Base-by-base conservation (phyloP, 2,888 invertebrate genomes). In the Falcaria lacertinaria region DNA sequence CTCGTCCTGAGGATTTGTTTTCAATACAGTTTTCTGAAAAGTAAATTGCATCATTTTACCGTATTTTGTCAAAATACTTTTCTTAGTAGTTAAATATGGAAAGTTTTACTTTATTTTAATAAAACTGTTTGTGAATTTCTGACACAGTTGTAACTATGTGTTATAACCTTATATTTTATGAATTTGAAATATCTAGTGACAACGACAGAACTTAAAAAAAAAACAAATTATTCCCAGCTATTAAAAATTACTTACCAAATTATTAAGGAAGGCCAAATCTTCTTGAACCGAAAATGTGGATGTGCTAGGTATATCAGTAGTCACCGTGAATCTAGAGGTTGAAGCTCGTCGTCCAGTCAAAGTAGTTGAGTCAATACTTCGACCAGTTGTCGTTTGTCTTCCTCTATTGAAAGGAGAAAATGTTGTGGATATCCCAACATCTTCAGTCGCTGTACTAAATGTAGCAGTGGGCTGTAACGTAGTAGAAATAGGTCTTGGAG, bases 231-330 rank as follows among this genome's bases (percentile, higher is more conserved):
- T 19, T 19, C 19, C 6, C n/a, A n/a, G n/a, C n/a, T n/a, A n/a
- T 3, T 6, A 19, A 19, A 6, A 4, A 22, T 13, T 39, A 57
- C 79, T 74, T 83, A 92, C 92, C 89, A 92, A 79, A 54, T 91
- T 91, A 60, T 91, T 90, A 15, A 92, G 70, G 64, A 92, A 92
- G 33, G 86, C 89, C 50, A 92, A 73, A 65, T 92, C 92, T 49
- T 92, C 91, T 73, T 85, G 68, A 43, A 87, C 84, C 11, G 90
- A 85, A 61, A 84, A 89, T 11, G 90, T 89, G 4, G 89, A 87
- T 40, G 82, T 78, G 49, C 83, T 82, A 14, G 89, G 85, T 40
- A 77, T 65, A 60, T 85, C 84, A 43, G 88, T 88, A 16, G 88
- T 86, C 25, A 72, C 51, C 14, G 74, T 69, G 33, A 74, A 69